These are phyloP conservation scores for Philaenus spumarius DNA, from an alignment of 1,140 invertebrate genomes.

Conservation along the genomic window DNA sequence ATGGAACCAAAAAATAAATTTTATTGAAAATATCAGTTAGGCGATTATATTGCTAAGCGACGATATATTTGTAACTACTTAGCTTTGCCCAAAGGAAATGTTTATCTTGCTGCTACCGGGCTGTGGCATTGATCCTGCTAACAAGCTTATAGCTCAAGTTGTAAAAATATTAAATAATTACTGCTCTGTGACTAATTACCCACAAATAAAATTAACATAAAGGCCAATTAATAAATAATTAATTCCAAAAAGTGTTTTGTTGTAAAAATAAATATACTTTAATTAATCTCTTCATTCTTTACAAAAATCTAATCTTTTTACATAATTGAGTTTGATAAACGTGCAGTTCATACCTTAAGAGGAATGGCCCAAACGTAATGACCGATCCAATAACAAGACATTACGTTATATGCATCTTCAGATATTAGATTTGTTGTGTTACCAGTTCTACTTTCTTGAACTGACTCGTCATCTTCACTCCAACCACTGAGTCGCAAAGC, in stretches of 20 bases:
- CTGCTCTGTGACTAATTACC: too few species aligned
- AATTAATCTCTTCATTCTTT: neutral
- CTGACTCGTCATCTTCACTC: constrained; percentile 38
- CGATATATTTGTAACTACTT: too few species aligned
- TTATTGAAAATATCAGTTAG: too few species aligned
- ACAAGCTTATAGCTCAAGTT: too few species aligned
- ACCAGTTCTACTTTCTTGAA: constrained; percentile 50
- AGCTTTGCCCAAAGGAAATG: too few species aligned
- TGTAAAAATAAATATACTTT: neutral
- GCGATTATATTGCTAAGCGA: too few species aligned
- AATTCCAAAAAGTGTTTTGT: neutral
- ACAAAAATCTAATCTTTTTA: neutral
- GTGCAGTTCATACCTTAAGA: constrained; percentile 63
- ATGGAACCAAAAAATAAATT: too few species aligned
- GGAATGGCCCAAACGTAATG: constrained; percentile 84
- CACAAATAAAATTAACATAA: too few species aligned
- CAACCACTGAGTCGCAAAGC: constrained; percentile 37
- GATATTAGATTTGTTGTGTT: constrained; percentile 75
- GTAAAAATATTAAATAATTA: too few species aligned
- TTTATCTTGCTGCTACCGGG: too few species aligned
- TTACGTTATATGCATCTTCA: constrained; percentile 73
- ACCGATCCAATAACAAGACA: constrained; percentile 76
- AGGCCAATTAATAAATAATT: too few species aligned
- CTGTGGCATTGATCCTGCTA: too few species aligned
- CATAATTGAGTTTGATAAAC: neutral